A percentile compares a stretch with the other conserved stretches of the same genome.
These are phyloP conservation scores for Halocynthia roretzi DNA, from an alignment of 23 tunicate species.

Conservation along the genomic window DNA sequence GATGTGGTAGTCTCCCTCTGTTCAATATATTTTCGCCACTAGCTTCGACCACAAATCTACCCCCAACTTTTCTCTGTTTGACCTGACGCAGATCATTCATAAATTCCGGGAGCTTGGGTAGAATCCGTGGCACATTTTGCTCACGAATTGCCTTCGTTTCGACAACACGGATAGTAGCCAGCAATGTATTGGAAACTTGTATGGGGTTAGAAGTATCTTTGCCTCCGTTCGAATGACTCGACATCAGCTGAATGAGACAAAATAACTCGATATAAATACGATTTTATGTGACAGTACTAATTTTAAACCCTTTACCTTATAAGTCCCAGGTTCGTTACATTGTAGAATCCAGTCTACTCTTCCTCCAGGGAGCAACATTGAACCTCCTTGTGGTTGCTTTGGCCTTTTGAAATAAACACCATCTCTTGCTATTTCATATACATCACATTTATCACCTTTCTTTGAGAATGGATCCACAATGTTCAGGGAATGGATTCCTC, in stretches of 20 bases:
- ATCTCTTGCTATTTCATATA: conserved; percentile 19
- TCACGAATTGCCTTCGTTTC: no score
- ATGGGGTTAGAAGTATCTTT: no score
- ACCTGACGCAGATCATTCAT: conserved; percentile 6
- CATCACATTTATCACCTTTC: neutral
- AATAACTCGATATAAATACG: no score
- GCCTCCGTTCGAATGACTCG: no score
- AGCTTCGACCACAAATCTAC: conserved; percentile 24
- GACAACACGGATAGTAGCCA: no score
- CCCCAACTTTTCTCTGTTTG: neutral
- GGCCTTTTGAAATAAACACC: conserved; percentile 11
- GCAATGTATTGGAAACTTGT: no score
- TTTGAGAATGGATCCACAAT: neutral
- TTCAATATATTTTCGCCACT: conserved; percentile 7
- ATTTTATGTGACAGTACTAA: no score
- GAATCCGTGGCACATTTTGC: neutral
- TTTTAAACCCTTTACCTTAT: neutral
- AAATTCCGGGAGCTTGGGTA: neutral
- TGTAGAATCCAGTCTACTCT: conserved; percentile 15
- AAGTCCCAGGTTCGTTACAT: conserved; percentile 13
- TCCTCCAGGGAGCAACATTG: conserved; percentile 3
- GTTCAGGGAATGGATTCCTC: conserved; percentile 16
- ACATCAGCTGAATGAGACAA: no score
- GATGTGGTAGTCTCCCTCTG: neutral
- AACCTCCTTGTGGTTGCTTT: neutral